Base-by-base conservation (phyloP, 2,113 vertebrate genomes). In the Sinosuthora webbiana region DNA sequence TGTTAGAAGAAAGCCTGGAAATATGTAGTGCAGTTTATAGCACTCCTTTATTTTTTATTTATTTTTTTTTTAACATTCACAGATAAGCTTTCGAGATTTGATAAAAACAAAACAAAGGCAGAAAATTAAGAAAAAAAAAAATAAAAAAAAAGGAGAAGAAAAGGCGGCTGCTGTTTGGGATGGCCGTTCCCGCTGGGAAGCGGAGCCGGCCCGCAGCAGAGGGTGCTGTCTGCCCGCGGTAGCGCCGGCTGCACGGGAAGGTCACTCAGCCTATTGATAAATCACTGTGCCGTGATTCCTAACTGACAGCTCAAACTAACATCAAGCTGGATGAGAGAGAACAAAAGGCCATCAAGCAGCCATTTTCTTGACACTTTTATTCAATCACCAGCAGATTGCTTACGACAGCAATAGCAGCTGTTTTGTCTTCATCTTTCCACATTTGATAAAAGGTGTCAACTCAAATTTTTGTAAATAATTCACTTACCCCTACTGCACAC, bases 341-440 rank as follows among this genome's bases (percentile, higher is more conserved):
- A 99, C 99, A 99, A 99, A 99, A 99, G 99, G 99, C 99, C 99
- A 99, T 99, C 99, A 99, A 99, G 99, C 99, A 98, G 98, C 99
- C 99, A 99, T 99, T 99, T 99, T 99, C 99, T 99, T 99, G 99
- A 99, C 99, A 99, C 99, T 99, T 99, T 99, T 99, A 99, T 99
- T 99, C 99, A 99, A 99, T 99, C 99, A 99, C 99, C 98, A 98
- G 99, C 99, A 99, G 99, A 99, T 99, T 99, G 99, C 99, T 99
- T 99, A 99, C 99, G 99, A 99, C 99, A 99, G 99, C 99, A 99
- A 99, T 99, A 99, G 99, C 99, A 99, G 99, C 99, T 99, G 99
- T 99, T 99, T 99, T 99, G 99, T 99, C 99, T 99, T 99, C 99
- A 99, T 99, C 99, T 99, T 99, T 99, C 99, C 99, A 99, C 99